Evolutionary conservation across 2,113 vertebrate genomes (phyloP), one percentile per base, ranked within the genome.

Genomic region (Leptobrachium leishanense): DNA sequence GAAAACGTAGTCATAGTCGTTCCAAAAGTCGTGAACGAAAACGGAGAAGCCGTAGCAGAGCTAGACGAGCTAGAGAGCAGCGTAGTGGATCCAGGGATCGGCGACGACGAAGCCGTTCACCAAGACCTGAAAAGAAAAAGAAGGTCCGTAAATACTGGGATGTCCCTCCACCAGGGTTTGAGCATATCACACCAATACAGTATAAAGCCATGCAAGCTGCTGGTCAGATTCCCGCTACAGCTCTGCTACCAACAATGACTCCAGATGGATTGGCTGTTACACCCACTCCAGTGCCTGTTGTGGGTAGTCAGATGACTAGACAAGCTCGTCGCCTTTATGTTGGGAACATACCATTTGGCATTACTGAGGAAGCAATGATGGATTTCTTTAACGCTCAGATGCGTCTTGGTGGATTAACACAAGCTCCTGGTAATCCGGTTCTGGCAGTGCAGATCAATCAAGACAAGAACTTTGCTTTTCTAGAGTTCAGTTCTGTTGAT

Each of bases 201-300:
- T 97, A 97, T 89, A 97, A 97, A 92, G 96, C 96, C 87, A 97
- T 97, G 96, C 95, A 97, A 91, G 95, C 96, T 85, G 96, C 95
- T n/a, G 96, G 95, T 79, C 96, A 97, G 86, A 96, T 97, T 84
- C 96, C 96, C 79, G 95, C 95, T 77, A 97, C 96, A 20, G 95
- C 96, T 64, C 92, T 97, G 1, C 90, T 97, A 72, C 95, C 95
- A n/a, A 96, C 96, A 71, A 95, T 96, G 93, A 96, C 95, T 75
- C 94, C 95, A 1, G 96, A 97, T 7, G 95, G 95, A 31, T 88
- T 97, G 89, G 93, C 95, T 42, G 95, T 95, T 80, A 96, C 94
- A 40, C 95, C 94, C 12, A 97, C 95, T 20, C 95, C 95, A 1
- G 96, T 97, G 72, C 95, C 95, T 6, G 95, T 97, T 66, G 95